phyloP scores from a whole-genome alignment of 2,888 invertebrate species.

The Tetramorium bicarinatum region DNA sequence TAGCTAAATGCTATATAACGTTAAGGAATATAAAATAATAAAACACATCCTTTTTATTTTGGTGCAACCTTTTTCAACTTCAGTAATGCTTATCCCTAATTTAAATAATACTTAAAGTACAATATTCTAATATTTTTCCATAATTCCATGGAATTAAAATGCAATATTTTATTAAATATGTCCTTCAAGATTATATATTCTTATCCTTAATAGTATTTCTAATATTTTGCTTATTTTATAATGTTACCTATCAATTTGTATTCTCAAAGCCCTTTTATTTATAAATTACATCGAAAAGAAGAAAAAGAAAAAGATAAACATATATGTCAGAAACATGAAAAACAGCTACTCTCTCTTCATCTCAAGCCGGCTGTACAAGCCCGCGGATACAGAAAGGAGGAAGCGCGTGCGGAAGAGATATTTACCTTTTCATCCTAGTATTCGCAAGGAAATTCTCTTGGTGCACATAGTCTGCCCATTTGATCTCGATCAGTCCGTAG shows the following conservation, averaged over 20 bases:
- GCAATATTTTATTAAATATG: not conserved
- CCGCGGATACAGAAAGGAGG: constrained; percentile 38
- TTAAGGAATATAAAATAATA: not conserved
- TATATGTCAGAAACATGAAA: not conserved
- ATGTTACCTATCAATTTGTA: not conserved
- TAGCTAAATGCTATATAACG: not conserved
- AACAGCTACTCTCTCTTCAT: constrained; percentile 34
- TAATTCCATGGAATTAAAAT: not conserved
- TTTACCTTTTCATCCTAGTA: constrained; percentile 35
- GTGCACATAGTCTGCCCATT: constrained; percentile 63
- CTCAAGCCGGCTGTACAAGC: constrained; percentile 7
- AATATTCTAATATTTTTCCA: not conserved
- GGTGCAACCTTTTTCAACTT: not conserved
- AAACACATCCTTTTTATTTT: not conserved
- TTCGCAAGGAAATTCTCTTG: constrained; percentile 57
- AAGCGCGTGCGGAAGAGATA: constrained; percentile 20
- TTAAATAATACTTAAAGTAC: not conserved
- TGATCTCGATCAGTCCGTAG: constrained; percentile 70
- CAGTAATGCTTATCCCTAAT: not conserved
- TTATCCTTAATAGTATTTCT: not conserved
- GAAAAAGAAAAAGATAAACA: not conserved
- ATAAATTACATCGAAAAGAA: constrained; percentile 13
- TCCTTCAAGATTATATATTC: not conserved
- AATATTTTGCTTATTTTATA: not conserved
- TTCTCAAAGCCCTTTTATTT: not conserved